Percentiles rank a stretch among this genome's conserved stretches.
Conservation (phyloP, 1,140 invertebrate species). For the Hyles euphorbiae region DNA sequence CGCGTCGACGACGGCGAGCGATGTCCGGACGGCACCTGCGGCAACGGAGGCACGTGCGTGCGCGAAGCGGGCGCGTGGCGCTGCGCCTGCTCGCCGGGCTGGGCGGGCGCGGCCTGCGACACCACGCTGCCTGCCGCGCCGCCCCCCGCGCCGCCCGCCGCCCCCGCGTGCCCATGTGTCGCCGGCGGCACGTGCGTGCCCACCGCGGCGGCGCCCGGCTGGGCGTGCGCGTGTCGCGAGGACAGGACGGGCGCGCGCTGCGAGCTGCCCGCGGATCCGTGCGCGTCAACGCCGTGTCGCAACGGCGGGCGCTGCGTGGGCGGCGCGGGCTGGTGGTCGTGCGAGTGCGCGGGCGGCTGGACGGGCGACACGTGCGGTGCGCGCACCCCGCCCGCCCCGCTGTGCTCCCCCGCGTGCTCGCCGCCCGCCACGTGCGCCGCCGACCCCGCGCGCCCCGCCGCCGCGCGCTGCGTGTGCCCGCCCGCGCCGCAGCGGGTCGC, state of each 20-base stretch:
- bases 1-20: constrained; percentile 80
- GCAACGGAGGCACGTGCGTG: constrained; percentile 93
- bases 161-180: constrained; percentile 65
- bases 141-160: constrained; percentile 77
- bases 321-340: constrained; percentile 82
- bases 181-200: constrained; percentile 28
- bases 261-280: constrained; percentile 38
- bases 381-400: constrained; percentile 86
- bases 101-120: constrained; percentile 31
- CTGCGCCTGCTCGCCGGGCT: constrained; percentile 74
- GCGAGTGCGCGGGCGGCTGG: constrained; percentile 88
- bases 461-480: constrained; percentile 47
- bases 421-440: constrained; percentile 36
- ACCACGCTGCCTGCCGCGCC: constrained; percentile 4
- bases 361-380: constrained; percentile 83
- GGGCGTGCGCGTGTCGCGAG: constrained; percentile 39
- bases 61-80: constrained; percentile 78
- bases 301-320: constrained; percentile 88
- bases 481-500: constrained; percentile 38
- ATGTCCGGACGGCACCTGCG: constrained; percentile 88
- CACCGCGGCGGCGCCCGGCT: constrained; percentile 20
- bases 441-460: constrained; percentile 21
- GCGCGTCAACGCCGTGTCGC: constrained; percentile 76
- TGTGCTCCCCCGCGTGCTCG: constrained; percentile 61
- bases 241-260: constrained; percentile 44